Conservation (phyloP, 2,113 vertebrate species). For the Dasypus novemcinctus region DNA sequence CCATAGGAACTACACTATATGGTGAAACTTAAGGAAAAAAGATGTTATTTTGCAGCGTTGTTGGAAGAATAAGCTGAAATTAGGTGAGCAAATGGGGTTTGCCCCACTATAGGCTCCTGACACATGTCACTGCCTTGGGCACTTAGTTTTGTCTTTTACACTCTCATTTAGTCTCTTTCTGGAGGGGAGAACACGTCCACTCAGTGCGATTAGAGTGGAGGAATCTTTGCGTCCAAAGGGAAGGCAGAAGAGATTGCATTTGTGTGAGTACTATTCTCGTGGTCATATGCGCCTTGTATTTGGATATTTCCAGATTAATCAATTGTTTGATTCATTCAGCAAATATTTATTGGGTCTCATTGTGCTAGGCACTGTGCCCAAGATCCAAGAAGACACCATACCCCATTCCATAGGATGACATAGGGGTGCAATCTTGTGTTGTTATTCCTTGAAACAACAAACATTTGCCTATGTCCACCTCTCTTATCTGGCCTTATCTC, state of each 20-base stretch:
- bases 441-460: not conserved
- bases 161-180: not conserved
- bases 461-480: not conserved
- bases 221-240: not conserved
- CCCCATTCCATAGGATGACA: not conserved
- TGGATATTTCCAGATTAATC: conserved; percentile 2
- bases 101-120: not conserved
- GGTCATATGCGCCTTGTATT: not conserved
- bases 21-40: no score
- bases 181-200: not conserved
- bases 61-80: not conserved
- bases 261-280: not conserved
- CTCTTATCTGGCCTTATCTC: not conserved
- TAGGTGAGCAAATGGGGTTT: not conserved
- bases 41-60: not conserved
- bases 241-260: not conserved
- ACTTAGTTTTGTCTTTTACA: not conserved
- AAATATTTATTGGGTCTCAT: not conserved
- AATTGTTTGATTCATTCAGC: not conserved
- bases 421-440: not conserved
- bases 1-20: no score
- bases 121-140: not conserved
- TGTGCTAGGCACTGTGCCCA: not conserved
- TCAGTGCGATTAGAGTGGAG: not conserved
- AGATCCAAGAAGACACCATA: not conserved